A percentile compares a stretch with the other conserved stretches of the same genome.
Conservation (phyloP, 2,888 invertebrate genomes). For the Lasius fuliginosus region DNA sequence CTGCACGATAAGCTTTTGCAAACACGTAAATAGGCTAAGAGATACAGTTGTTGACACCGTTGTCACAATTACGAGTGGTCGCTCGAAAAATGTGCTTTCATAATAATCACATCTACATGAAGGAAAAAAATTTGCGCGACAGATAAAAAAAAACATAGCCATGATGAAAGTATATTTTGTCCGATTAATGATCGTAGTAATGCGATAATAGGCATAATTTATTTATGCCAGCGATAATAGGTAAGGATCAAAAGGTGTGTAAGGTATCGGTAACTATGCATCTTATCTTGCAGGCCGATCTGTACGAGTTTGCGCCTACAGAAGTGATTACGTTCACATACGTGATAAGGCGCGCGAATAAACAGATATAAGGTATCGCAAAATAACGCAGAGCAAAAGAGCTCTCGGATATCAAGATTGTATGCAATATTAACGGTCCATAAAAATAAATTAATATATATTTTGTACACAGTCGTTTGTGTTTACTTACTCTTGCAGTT, state of each 20-base stretch:
- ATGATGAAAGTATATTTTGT: background rate
- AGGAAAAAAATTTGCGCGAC: background rate
- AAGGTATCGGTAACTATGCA: constrained; percentile 8
- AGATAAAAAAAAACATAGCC: background rate
- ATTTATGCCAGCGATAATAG: background rate
- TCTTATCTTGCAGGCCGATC: background rate
- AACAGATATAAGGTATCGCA: background rate
- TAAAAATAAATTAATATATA: constrained; percentile 27
- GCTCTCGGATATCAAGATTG: constrained; percentile 11
- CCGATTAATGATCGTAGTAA: background rate
- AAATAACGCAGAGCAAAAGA: background rate
- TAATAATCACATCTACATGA: background rate
- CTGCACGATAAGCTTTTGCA: background rate
- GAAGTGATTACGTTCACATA: background rate
- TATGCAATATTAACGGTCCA: background rate
- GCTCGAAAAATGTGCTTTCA: background rate
- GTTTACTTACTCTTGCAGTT: background rate
- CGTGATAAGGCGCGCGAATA: background rate
- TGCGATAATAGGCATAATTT: background rate
- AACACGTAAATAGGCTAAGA: constrained; percentile 1
- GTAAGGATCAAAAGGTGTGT: background rate
- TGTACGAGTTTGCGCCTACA: background rate
- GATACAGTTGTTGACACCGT: background rate
- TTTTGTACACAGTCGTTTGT: background rate
- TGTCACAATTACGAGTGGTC: background rate